Conservation (phyloP, 2,797 vertebrate genomes). For the Ptychobarbus kaznakovi region DNA sequence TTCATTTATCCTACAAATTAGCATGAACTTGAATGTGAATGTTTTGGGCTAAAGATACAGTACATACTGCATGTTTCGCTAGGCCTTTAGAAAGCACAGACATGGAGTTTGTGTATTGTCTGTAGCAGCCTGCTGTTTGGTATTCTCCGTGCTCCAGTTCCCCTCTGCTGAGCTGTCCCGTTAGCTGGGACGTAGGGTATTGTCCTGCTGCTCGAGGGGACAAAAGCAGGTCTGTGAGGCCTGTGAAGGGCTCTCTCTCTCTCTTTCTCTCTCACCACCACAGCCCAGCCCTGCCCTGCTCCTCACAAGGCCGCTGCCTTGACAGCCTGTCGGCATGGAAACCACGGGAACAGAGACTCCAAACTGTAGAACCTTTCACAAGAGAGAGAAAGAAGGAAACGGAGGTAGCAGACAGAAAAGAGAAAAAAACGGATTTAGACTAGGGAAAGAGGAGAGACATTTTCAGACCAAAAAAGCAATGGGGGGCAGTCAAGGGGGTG, state of each 20-base stretch:
- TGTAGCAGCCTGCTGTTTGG: constrained; percentile 81
- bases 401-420: constrained; percentile 54
- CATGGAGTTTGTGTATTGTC: constrained; percentile 74
- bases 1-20: constrained; percentile 5
- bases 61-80: constrained; percentile 21
- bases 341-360: constrained; percentile 67
- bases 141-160: constrained; percentile 79
- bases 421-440: constrained; percentile 14
- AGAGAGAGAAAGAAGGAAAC: constrained; percentile 49
- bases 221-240: constrained; percentile 82
- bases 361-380: constrained; percentile 63
- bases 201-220: constrained; percentile 77
- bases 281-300: constrained; percentile 66
- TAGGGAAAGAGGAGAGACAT: constrained; percentile 52
- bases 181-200: constrained; percentile 80
- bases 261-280: constrained; percentile 66
- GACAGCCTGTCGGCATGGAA: constrained; percentile 72
- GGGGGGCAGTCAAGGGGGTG: constrained; percentile 45
- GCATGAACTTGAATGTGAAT: constrained; percentile 22
- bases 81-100: constrained; percentile 62
- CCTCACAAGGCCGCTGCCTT: constrained; percentile 61
- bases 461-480: constrained; percentile 44
- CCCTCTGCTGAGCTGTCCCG: constrained; percentile 81
- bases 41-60: constrained; percentile 5
- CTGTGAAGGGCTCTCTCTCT: constrained; percentile 71